These are phyloP conservation scores for Chrysolina haemoptera DNA, from an alignment of 2,888 invertebrate species.

Conservation along the genomic window DNA sequence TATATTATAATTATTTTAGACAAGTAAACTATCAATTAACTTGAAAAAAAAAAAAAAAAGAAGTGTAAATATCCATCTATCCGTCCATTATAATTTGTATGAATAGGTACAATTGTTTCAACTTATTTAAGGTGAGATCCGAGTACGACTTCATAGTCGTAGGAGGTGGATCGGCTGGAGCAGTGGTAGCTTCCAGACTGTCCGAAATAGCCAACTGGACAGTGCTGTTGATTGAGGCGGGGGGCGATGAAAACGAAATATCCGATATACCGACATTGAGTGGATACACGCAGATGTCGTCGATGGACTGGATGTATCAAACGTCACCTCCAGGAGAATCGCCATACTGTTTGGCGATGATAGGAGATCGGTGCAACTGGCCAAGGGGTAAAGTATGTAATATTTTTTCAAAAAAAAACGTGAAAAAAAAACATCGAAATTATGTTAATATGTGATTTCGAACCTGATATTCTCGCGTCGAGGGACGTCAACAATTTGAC, in stretches of 20 bases:
- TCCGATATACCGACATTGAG: constrained; percentile 90
- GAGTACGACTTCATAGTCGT: constrained; percentile 91
- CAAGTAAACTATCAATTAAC: too few relatives aligned
- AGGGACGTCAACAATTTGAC: too few relatives aligned
- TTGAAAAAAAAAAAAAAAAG: too few relatives aligned
- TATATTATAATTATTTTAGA: too few relatives aligned
- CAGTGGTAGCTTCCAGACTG: constrained; percentile 87
- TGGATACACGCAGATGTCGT: constrained; percentile 87
- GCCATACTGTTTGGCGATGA: constrained; percentile 90
- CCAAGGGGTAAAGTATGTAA: constrained; percentile 85
- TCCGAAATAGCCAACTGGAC: constrained; percentile 88
- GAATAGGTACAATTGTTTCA: not conserved
- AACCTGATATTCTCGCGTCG: too few relatives aligned
- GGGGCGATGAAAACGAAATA: constrained; percentile 90
- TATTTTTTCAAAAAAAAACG: not conserved
- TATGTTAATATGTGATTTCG: not conserved
- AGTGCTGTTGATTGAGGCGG: constrained; percentile 88
- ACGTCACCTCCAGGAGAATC: constrained; percentile 83
- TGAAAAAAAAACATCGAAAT: not conserved
- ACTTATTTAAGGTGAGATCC: constrained; percentile 75
- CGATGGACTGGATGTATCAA: constrained; percentile 94
- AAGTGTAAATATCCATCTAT: not conserved
- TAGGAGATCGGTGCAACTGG: constrained; percentile 91
- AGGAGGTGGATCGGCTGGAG: constrained; percentile 92
- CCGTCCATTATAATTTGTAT: not conserved